Evolutionary conservation across 2,888 invertebrate genomes (phyloP).

Genomic region (Spodoptera exigua): DNA sequence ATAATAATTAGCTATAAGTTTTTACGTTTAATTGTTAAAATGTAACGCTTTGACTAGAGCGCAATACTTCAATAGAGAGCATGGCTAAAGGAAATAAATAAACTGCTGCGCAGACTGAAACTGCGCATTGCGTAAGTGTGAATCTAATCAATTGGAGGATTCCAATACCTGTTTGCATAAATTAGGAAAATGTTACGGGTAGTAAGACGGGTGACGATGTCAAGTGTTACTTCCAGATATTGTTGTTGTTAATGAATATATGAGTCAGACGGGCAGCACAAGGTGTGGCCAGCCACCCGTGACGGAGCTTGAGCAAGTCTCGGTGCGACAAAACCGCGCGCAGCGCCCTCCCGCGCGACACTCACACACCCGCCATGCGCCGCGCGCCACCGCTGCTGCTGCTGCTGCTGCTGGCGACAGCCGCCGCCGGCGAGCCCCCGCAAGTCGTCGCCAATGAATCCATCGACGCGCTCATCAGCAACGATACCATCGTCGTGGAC

Average conservation of each 20-base stretch:
- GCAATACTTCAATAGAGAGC: no score
- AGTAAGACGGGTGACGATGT: no score
- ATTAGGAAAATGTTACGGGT: no score
- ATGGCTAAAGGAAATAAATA: no score
- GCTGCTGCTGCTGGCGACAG: constrained; percentile 63
- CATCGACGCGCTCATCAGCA: constrained; percentile 51
- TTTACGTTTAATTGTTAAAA: no score
- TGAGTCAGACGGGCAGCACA: constrained; percentile 41
- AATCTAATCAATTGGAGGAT: constrained; percentile 21
- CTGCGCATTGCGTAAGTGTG: neutral
- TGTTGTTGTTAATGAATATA: constrained; percentile 49
- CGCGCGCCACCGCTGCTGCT: constrained; percentile 71
- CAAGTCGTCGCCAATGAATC: constrained; percentile 42
- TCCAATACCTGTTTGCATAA: no score
- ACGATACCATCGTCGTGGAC: constrained; percentile 62
- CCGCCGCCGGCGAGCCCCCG: constrained; percentile 48
- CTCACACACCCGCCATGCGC: constrained; percentile 80
- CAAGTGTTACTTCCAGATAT: constrained; percentile 1
- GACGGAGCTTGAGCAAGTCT: constrained; percentile 76
- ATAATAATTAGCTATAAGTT: no score
- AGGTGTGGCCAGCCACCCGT: constrained; percentile 59
- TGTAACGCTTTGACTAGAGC: no score
- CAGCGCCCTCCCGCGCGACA: constrained; percentile 77
- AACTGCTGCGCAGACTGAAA: no score
- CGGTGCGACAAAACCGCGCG: constrained; percentile 80